phyloP scores from a whole-genome alignment of 2,888 invertebrate genomes.

The Apantesis nais region DNA sequence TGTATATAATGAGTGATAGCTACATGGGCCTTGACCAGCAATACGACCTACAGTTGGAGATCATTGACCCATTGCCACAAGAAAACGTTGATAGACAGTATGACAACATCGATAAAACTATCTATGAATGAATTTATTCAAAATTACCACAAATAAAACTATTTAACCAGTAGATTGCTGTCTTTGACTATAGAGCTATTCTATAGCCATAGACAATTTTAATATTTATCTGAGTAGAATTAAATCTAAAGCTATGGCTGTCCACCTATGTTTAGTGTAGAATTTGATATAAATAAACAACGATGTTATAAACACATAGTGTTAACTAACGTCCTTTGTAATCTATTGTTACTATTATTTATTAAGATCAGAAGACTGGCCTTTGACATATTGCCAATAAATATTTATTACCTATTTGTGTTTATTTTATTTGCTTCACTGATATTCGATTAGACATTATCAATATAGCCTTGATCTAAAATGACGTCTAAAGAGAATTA shows the following conservation, averaged over 20 bases:
- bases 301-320: not conserved
- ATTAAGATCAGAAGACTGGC: not conserved
- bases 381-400: constrained; percentile 35
- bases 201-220: not conserved
- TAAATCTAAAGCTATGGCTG: not conserved
- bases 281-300: not conserved
- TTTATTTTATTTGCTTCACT: not conserved
- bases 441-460: not conserved
- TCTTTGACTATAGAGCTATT: not conserved
- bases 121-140: constrained; percentile 59
- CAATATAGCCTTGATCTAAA: not conserved
- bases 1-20: constrained; percentile 96
- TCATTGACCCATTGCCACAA: constrained; percentile 73
- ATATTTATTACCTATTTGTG: constrained; percentile 35
- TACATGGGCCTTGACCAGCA: constrained; percentile 98
- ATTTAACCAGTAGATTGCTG: not conserved
- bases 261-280: not conserved
- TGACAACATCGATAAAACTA: constrained; percentile 66
- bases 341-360: not conserved
- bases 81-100: constrained; percentile 69
- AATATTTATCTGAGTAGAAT: not conserved
- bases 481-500: not conserved
- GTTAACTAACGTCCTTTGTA: not conserved
- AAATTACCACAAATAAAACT: not conserved
- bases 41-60: constrained; percentile 86